A percentile compares a stretch with the other conserved stretches of the same genome.
These are phyloP conservation scores for Mesoclemmys tuberculata DNA, from an alignment of 2,113 vertebrate genomes.

Conservation along the genomic window DNA sequence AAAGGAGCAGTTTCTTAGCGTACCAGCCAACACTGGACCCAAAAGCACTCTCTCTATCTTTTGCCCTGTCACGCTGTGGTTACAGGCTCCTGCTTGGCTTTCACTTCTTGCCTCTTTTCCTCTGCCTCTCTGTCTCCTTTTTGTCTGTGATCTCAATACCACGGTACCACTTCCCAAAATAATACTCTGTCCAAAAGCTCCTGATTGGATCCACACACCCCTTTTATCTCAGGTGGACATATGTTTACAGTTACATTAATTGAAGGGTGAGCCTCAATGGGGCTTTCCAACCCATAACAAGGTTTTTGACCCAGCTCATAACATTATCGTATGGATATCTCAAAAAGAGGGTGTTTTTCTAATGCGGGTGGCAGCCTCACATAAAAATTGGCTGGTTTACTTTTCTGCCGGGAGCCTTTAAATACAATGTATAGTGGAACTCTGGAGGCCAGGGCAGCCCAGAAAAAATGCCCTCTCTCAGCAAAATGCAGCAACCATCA, in stretches of 20 bases:
- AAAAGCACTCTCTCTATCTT: neutral
- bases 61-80: neutral
- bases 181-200: neutral
- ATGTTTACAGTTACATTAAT: neutral
- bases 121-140: neutral
- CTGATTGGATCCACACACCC: neutral
- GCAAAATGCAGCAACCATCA: neutral
- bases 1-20: neutral
- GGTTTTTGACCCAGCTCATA: neutral
- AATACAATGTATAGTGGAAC: neutral
- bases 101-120: neutral
- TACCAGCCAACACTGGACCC: neutral
- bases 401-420: neutral
- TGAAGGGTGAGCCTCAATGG: neutral
- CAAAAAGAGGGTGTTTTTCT: neutral
- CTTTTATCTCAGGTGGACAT: neutral
- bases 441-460: neutral
- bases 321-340: neutral
- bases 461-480: too few relatives aligned
- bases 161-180: neutral
- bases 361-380: neutral
- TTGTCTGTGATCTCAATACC: neutral
- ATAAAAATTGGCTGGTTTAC: neutral
- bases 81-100: neutral
- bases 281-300: neutral